Evolutionary conservation across 2,888 invertebrate species (phyloP), one percentile per base, ranked within the genome.

Genomic region (Drosophila yooni): DNA sequence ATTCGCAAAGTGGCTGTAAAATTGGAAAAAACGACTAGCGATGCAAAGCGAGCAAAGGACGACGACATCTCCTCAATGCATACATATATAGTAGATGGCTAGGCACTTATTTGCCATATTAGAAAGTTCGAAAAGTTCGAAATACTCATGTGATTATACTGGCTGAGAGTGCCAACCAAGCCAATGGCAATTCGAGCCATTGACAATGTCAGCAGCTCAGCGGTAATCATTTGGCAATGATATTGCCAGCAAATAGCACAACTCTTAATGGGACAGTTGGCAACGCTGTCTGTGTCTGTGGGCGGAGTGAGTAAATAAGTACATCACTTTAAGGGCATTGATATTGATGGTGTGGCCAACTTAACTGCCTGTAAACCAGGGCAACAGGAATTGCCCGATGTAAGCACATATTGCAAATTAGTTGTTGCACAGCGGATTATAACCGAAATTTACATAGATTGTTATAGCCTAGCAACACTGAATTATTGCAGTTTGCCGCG

Each of bases 1-100:
- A 85, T 86, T 78, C 80, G 82, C 76, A 85, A 85, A 85, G 85
- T 85, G 88, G 78, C 85, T 88, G 88, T 80, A 80, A 85, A 85
- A 85, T 88, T 74, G 78, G 40, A 65, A 76, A 77, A 74, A 56
- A 7, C 13, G 27, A 75, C 25, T 46, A 15, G 10, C 48, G 48
- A 50, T 29, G 29, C 29, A 50, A 40, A 36, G 51, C 46, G 29
- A 34, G n/a, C 36, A 58, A 27, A 33, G 36, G 33, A 33, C 11
- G 10, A 33, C 13, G 34, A 48, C 43, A 34, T 36, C 38, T 40
- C 21, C 36, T 2, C 8, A 43, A 43, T 21, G 21, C 21, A 21
- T 21, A 21, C 21, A 21, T 15, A 46, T 46, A 15, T 25, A 15
- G 8, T 25, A 21, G 21, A 21, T 46, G 57, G 29, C 50, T 48